Evolutionary conservation across 2,888 invertebrate species (phyloP), one percentile per base, ranked within the genome.

Genomic region (Leucophenga montana): DNA sequence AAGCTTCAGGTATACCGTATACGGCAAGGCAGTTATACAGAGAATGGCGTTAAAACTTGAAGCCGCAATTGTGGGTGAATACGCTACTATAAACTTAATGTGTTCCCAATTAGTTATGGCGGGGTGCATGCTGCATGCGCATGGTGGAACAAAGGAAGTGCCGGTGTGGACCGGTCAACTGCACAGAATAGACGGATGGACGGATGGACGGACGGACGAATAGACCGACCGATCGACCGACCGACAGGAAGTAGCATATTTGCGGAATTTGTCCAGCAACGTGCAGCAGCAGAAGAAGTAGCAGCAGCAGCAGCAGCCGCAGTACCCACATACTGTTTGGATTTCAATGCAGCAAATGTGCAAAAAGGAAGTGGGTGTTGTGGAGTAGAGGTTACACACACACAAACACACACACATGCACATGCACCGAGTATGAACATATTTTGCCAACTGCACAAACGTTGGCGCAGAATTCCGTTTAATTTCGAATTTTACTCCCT

Each of bases 311-410:
- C 50, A 39, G 39, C 39, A 16, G 50, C 50, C n/a, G 50, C 18
- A 46, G 56, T 59, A 65, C 64, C 59, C 66, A 33, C 56, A 59
- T 59, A 59, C 50, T n/a, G 39, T 39, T 39, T 50, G 18, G 50
- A 50, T 50, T 50, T 50, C 50, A 50, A 50, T 50, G 50, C 50
- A 18, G 50, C 18, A 50, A 81, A 83, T 83, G 83, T 83, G 62
- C 73, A 71, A 71, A 71, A 8, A 39, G 39, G 39, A 39, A 39
- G 39, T 39, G 39, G 39, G 79, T 73, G 83, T 80, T 80, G 81
- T 80, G 81, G 79, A 83, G 83, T 33, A 62, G 74, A 57, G 59
- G 57, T 46, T 64, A 54, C 62, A 61, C 62, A 61, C 20, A 33
- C n/a, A n/a, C 33, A 54, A 18, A 54, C 65, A 20, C 53, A 65